Percentiles rank a stretch among this genome's conserved stretches.
phyloP scores from a whole-genome alignment of 1,140 invertebrate genomes.

The Drusus annulatus region DNA sequence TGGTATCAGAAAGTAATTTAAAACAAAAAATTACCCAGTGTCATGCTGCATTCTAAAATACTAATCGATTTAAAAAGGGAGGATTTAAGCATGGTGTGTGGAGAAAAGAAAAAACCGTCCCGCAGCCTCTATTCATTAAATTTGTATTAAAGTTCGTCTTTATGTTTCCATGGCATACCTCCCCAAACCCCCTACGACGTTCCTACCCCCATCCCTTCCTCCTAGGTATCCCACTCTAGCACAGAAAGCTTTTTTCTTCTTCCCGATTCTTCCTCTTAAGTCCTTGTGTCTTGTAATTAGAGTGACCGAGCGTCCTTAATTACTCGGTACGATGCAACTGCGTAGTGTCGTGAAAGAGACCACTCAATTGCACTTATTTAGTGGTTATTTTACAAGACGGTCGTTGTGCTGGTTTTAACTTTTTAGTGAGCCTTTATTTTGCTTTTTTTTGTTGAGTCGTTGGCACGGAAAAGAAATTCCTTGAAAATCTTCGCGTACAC shows the following conservation, averaged over 20 bases:
- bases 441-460: no score
- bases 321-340: conserved; percentile 7
- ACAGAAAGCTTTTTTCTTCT: not conserved
- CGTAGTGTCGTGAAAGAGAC: not conserved
- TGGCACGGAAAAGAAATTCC: no score
- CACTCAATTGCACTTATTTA: no score
- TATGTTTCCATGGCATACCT: conserved; percentile 53
- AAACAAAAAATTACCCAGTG: not conserved
- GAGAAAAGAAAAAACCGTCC: not conserved
- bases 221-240: conserved; percentile 1
- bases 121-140: conserved; percentile 59
- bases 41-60: not conserved
- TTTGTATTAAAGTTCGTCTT: conserved; percentile 60
- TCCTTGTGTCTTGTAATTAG: conserved; percentile 41
- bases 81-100: conserved; percentile 6
- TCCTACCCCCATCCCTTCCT: not conserved
- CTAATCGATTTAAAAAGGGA: not conserved
- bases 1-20: not conserved
- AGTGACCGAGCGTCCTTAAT: conserved; percentile 7
- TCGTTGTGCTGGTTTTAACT: no score
- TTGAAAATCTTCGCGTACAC: no score
- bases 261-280: conserved; percentile 24
- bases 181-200: not conserved
- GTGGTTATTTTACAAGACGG: no score
- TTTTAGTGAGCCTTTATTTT: no score